Base-by-base conservation (phyloP, 2,888 invertebrate genomes). In the Pterostichus madidus region DNA sequence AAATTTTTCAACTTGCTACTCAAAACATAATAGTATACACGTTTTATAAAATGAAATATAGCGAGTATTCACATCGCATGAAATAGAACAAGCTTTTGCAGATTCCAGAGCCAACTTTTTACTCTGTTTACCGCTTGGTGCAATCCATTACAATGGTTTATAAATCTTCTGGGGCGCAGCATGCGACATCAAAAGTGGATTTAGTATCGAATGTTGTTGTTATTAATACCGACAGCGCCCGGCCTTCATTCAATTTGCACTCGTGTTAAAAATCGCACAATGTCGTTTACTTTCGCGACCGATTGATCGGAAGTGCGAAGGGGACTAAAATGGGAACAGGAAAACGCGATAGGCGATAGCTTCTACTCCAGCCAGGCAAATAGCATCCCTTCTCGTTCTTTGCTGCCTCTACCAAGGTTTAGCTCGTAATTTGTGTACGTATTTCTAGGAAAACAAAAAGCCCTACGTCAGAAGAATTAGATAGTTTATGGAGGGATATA, bases 201-300 rank as follows among this genome's bases (percentile, higher is more conserved):
- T 71, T 71, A 71, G 24, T 44, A 46, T 71, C 68, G 46, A 71
- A 39, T 44, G 17, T 71, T 71, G 44, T 39, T 71, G n/a, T 64
- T 64, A 64, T 49, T 49, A 49, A 49, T 49, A 49, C 13, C 49
- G 49, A 49, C 49, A 49, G 49, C 13, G 24, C 32, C 32, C 64
- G 35, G 35, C 64, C 35, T 31, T 64, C 64, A 64, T 64, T 64
- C 64, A 64, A 64, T 64, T 64, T 64, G 31, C 64, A 64, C 64
- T 64, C 32, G 64, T 64, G 64, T 64, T 64, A 64, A 39, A 49
- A 35, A 64, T 64, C 64, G 11, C 39, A 64, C 64, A 64, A 64
- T 64, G 64, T 13, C 32, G 64, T 64, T 64, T 64, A 32, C 64
- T 64, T 31, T 64, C 64, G 64, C 39, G 13, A 64, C 35, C 64